Evolutionary conservation across 2,888 invertebrate species (phyloP), one percentile per base, ranked within the genome.

Genomic region (Euzophera pinguis): DNA sequence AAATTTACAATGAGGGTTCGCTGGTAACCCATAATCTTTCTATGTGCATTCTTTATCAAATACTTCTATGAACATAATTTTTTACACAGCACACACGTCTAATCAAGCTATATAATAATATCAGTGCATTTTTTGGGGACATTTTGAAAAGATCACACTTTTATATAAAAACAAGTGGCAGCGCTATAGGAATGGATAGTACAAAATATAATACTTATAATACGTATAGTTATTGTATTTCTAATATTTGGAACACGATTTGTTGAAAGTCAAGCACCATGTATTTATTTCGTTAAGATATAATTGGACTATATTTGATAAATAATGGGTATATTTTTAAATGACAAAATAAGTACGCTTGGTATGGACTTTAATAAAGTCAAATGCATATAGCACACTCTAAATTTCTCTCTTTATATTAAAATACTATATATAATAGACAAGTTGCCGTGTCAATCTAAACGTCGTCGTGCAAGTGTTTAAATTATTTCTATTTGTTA

Each of bases 121-220:
- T 41, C 10, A 41, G 41, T 41, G 17, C n/a, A 32, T 17, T 17
- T 41, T 43, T 13, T 29, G 29, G 29, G 29, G 29, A 43, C 43
- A 29, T 29, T 7, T 13, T 43, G 17, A 41, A 16, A 41, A 41
- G 41, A 41, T 22, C 22, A 22, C 12, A 1, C n/a, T 22, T 42
- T 16, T 16, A 9, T 42, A 47, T 50, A 52, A 29, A 38, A 16
- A 17, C 17, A 10, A 41, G 41, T 43, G 43, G 43, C 43, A 43
- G 43, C 29, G 13, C 29, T 43, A 43, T 29, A 43, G 43, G 43
- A 43, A 43, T 43, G 43, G 4, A 12, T 29, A 41, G 41, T 41
- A 39, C 39, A 39, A 17, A 32, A 32, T 38, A 14, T n/a, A 35
- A 38, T 14, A 13, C 6, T 13, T 41, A 41, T n/a, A 17, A 13